Evolutionary conservation across 1,140 invertebrate species (phyloP).

Genomic region (Scaptomyza graminum): DNA sequence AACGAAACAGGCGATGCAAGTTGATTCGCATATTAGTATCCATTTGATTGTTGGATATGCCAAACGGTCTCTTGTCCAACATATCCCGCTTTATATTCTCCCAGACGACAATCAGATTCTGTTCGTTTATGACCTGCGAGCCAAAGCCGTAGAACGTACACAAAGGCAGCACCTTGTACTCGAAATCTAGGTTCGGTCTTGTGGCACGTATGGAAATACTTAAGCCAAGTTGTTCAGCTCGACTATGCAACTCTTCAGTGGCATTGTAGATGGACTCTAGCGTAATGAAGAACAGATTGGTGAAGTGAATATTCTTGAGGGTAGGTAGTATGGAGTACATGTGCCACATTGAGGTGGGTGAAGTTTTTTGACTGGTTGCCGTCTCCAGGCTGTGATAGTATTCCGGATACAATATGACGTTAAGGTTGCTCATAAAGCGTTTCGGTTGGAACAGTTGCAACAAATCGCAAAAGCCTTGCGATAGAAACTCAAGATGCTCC

Average conservation of each 20-base stretch:
- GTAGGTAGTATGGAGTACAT: conserved; percentile 74
- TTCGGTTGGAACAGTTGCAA: conserved; percentile 63
- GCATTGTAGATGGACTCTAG: conserved; percentile 72
- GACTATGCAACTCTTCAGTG: conserved; percentile 28
- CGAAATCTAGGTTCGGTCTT: background rate
- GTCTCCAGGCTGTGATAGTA: conserved; percentile 19
- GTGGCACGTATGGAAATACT: conserved; percentile 53
- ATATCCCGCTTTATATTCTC: conserved; percentile 64
- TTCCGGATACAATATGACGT: conserved; percentile 59
- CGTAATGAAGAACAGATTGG: conserved; percentile 63
- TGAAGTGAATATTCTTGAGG: conserved; percentile 60
- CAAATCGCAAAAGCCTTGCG: conserved; percentile 70
- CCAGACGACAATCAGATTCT: conserved; percentile 59
- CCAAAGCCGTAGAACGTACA: conserved; percentile 60
- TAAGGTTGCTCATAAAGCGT: conserved; percentile 54
- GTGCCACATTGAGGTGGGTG: conserved; percentile 62
- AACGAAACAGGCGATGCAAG: conserved; percentile 47
- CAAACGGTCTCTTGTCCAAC: background rate
- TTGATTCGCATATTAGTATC: conserved; percentile 43
- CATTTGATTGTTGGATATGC: conserved; percentile 51
- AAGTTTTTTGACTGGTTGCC: conserved; percentile 21
- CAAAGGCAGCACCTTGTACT: conserved; percentile 20
- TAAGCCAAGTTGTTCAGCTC: conserved; percentile 43
- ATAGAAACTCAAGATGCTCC: conserved; percentile 54
- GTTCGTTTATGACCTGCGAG: conserved; percentile 55